Evolutionary conservation across 2,113 vertebrate species (phyloP).

Genomic region (Zosterops hypoxanthus): DNA sequence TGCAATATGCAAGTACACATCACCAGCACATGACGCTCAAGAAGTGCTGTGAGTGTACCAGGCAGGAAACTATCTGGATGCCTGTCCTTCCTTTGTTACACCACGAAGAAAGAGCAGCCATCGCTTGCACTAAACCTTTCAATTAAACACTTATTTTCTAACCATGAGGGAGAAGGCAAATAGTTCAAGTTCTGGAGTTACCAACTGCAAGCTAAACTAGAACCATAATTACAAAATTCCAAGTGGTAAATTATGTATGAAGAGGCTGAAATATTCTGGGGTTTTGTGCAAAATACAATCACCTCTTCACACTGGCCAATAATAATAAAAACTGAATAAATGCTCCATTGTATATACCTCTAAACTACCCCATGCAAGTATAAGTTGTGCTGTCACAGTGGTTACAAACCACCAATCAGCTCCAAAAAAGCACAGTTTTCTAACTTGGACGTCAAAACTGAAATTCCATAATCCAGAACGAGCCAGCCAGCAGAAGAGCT

Average conservation of each 20-base stretch:
- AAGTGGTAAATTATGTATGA: neutral
- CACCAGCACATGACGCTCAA: neutral
- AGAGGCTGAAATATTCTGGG: conserved; percentile 6
- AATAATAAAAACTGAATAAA: conserved; percentile 39
- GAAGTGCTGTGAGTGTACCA: neutral
- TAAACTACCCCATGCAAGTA: neutral
- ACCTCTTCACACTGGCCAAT: conserved; percentile 1
- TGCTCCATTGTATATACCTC: neutral
- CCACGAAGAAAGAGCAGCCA: neutral
- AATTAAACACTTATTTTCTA: conserved; percentile 31
- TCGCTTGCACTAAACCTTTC: neutral
- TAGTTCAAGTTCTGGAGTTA: neutral
- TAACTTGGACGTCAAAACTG: neutral
- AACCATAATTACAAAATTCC: conserved; percentile 46
- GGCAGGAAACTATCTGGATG: neutral
- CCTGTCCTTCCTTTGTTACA: neutral
- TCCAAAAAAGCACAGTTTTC: neutral
- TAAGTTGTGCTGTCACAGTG: neutral
- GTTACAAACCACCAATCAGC: neutral
- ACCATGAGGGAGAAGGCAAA: neutral
- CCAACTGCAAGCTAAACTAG: conserved; percentile 20
- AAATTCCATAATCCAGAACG: neutral
- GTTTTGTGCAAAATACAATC: conserved; percentile 20
- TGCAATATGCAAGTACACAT: neutral
- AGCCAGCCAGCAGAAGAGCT: neutral